Conservation (phyloP, 2,888 invertebrate genomes). For the Cephus rjabovi region DNA sequence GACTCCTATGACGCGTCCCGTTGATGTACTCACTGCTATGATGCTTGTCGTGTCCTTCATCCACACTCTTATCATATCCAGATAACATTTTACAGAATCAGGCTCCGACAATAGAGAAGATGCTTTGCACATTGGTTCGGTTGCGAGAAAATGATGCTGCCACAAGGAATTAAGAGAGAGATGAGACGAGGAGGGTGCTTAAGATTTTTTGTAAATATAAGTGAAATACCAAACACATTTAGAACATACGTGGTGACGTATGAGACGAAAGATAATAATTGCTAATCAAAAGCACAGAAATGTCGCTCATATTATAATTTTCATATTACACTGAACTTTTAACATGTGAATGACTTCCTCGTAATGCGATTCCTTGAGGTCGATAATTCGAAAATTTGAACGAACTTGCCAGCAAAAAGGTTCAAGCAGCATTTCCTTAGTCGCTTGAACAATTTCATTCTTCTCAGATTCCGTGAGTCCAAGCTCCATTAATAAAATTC, state of each 20-base stretch:
- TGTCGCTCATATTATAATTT: neutral
- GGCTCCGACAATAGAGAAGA: conserved; percentile 38
- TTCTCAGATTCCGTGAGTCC: neutral
- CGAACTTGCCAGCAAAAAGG: conserved; percentile 48
- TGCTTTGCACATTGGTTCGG: conserved; percentile 53
- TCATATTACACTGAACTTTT: conserved; percentile 43
- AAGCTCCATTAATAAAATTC: neutral
- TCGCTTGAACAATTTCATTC: neutral
- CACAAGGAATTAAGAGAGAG: conserved; percentile 3
- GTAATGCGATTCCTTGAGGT: conserved; percentile 47
- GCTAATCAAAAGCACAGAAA: neutral
- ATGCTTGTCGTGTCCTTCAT: conserved; percentile 55
- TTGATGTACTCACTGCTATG: conserved; percentile 45
- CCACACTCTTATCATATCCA: conserved; percentile 45
- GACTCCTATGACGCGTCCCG: conserved; percentile 51
- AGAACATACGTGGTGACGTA: neutral
- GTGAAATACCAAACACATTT: neutral
- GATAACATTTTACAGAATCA: conserved; percentile 41
- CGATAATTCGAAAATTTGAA: conserved; percentile 44
- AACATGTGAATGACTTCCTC: conserved; percentile 48
- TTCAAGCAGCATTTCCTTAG: conserved; percentile 37
- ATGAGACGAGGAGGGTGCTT: neutral
- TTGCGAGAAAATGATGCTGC: conserved; percentile 51
- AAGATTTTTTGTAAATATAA: neutral
- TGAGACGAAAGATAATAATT: neutral